These are phyloP conservation scores for Strix occidentalis DNA, from an alignment of 2,797 vertebrate species.

Conservation along the genomic window DNA sequence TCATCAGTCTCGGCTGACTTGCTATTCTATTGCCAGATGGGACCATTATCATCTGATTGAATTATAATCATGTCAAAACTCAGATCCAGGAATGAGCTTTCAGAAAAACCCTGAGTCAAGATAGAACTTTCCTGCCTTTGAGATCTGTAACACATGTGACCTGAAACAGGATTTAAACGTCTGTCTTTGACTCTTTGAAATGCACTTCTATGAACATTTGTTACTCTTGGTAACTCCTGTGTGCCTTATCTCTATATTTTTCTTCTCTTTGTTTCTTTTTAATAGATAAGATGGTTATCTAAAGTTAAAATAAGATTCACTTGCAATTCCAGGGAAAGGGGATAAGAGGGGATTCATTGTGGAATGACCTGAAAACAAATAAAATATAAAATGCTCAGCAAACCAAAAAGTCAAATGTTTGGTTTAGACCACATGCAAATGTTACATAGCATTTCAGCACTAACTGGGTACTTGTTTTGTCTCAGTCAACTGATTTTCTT, in stretches of 20 bases:
- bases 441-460: neutral
- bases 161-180: neutral
- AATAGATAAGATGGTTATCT: neutral
- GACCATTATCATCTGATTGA: constrained; percentile 43
- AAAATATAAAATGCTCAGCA: neutral
- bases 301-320: neutral
- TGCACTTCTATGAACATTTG: neutral
- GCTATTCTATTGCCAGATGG: constrained; percentile 51
- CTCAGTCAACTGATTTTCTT: neutral
- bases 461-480: neutral
- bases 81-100: constrained; percentile 43
- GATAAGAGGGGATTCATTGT: neutral
- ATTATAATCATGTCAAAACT: constrained; percentile 56
- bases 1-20: constrained; percentile 54
- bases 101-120: constrained; percentile 31
- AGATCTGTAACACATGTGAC: neutral
- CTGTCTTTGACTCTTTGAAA: constrained; percentile 3
- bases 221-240: neutral
- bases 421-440: neutral
- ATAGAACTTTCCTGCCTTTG: constrained; percentile 17
- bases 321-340: neutral
- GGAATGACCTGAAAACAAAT: neutral
- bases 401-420: neutral
- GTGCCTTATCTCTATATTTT: neutral
- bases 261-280: neutral